Conservation (phyloP, 2,113 vertebrate species). For the Pseudorectes ferrugineus region DNA sequence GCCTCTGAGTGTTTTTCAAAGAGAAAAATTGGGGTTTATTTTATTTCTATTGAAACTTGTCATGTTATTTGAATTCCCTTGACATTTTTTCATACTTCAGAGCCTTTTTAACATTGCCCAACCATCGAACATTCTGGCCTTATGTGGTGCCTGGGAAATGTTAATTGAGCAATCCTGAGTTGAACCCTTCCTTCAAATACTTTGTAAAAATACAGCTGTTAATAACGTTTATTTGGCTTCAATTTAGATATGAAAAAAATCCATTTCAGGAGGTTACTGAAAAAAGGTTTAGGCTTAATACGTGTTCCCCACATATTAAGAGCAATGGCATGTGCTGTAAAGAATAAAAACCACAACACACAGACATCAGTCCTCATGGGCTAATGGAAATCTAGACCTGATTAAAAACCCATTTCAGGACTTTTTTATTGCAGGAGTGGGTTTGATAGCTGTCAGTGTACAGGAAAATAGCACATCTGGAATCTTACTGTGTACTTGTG, state of each 20-base stretch:
- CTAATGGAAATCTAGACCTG: slow-evolving; percentile 66
- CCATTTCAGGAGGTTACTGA: slow-evolving; percentile 35
- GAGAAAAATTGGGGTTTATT: neutral
- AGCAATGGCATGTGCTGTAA: slow-evolving; percentile 55
- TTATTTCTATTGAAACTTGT: neutral
- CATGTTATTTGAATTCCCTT: neutral
- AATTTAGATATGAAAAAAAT: slow-evolving; percentile 58
- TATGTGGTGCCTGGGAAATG: neutral
- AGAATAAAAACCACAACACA: slow-evolving; percentile 67
- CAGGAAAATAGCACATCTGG: slow-evolving; percentile 77
- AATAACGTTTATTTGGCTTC: slow-evolving; percentile 60
- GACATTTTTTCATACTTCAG: neutral
- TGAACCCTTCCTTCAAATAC: slow-evolving; percentile 11
- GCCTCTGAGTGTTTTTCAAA: neutral
- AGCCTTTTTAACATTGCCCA: neutral
- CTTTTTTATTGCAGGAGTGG: slow-evolving; percentile 70
- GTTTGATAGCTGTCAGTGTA: slow-evolving; percentile 74
- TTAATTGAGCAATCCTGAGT: slow-evolving; percentile 11
- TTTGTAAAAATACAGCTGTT: slow-evolving; percentile 48
- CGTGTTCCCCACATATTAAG: slow-evolving; percentile 51
- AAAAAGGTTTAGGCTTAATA: slow-evolving; percentile 53
- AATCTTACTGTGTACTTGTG: slow-evolving; percentile 66
- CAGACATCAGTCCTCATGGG: slow-evolving; percentile 53
- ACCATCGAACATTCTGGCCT: neutral
- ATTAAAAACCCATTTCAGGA: slow-evolving; percentile 70